Evolutionary conservation across 2,888 invertebrate genomes (phyloP), one percentile per base, ranked within the genome.

Genomic region (Scelioninae gen. 2): DNA sequence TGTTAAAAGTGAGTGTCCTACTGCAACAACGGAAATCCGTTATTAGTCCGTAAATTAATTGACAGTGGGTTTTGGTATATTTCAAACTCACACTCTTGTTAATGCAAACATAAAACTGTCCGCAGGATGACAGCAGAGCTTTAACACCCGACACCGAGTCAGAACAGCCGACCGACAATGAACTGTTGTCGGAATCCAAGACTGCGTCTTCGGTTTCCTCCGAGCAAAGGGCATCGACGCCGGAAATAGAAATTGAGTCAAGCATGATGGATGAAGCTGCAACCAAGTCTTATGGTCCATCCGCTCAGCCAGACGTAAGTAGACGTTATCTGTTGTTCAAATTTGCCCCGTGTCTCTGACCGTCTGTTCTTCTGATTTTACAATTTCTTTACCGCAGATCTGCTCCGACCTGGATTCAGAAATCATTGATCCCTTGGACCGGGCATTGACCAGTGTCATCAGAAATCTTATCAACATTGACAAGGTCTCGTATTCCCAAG

Each of bases 81-180:
- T 39, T 16, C 11, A 6, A 39, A 39, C 1, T 16, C 16, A 39
- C 5, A 13, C 13, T 37, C 25, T n/a, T n/a, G 25, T 4, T 31
- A 31, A 39, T 16, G 18, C 11, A 45, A 25, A 2, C 2, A 43
- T 43, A 16, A 19, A 45, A 39, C 9, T 48, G 13, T 18, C 73
- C 67, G 0, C 31, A 86, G 85, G 85, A 84, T 68, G 82, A 75
- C 72, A 78, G 80, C 33, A 81, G 83, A 76, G 78, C 81, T 10
- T 77, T 81, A 18, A 79, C 83, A 2, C 81, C 84, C 0, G 84
- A 86, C 33, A 84, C 84, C 2, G 85, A 85, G 76, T 85, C 84
- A 0, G 86, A 86, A 58, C 84, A 84, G 28, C 84, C 83, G 28
- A 84, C 84, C 0, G 84, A 86, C 39, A 84, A 79, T 0, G 85